phyloP scores from a whole-genome alignment of 2,113 vertebrate species.

The Callaeas wilsoni region DNA sequence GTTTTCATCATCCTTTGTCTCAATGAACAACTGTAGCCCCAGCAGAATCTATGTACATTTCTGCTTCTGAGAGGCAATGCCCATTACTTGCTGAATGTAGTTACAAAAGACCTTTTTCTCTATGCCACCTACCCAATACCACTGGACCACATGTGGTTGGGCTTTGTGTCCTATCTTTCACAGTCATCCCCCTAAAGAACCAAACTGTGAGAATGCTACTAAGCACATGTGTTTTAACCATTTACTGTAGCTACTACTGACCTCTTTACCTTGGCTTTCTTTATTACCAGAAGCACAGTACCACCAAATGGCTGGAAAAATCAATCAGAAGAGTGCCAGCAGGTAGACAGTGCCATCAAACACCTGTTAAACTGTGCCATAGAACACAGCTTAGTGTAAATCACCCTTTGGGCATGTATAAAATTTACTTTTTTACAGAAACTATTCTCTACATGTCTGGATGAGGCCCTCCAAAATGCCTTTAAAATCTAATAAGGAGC shows the following conservation, averaged over 20 bases:
- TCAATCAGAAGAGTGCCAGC: background rate
- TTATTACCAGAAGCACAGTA: background rate
- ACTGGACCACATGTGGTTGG: rapidly evolving
- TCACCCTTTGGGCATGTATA: background rate
- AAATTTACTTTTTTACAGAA: background rate
- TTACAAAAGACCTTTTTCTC: background rate
- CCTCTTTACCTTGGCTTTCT: background rate
- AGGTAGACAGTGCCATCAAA: background rate
- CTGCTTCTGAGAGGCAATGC: background rate
- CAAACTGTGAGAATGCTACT: background rate
- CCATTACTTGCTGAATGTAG: background rate
- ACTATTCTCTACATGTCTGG: background rate
- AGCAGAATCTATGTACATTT: background rate
- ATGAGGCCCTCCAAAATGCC: conserved; percentile 31
- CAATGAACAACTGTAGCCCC: background rate
- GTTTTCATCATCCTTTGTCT: background rate
- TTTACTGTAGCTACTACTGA: background rate
- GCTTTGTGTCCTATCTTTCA: background rate
- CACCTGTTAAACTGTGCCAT: background rate
- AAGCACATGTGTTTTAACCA: background rate
- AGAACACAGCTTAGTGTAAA: background rate
- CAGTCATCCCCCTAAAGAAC: background rate
- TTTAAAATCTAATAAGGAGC: conserved; percentile 35
- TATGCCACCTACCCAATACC: rapidly evolving
- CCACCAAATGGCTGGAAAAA: conserved; percentile 5